A percentile compares a stretch with the other conserved stretches of the same genome.
These are phyloP conservation scores for Patella caerulea DNA, from an alignment of 2,888 invertebrate species.

Conservation along the genomic window DNA sequence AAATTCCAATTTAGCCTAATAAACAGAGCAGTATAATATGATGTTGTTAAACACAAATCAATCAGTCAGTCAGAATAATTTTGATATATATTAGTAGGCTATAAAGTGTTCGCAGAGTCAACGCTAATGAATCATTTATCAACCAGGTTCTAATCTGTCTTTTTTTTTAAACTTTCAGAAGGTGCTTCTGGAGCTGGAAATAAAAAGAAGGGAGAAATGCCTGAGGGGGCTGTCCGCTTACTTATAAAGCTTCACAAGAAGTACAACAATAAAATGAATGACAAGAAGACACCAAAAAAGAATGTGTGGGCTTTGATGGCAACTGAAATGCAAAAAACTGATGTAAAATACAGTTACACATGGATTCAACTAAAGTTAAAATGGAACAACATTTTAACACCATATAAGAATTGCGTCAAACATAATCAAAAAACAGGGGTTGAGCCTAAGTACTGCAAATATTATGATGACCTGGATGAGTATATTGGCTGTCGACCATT, in stretches of 20 bases:
- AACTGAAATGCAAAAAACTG: not conserved
- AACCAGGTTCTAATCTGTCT: no score
- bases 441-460: not conserved
- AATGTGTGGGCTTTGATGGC: not conserved
- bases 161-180: no score
- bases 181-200: no score
- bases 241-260: not conserved
- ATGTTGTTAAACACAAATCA: no score
- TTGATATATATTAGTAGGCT: no score
- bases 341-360: not conserved
- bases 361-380: not conserved
- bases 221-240: not conserved
- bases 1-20: no score
- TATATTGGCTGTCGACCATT: not conserved
- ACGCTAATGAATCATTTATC: no score
- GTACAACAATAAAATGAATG: not conserved
- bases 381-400: not conserved
- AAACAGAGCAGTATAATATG: no score
- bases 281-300: not conserved
- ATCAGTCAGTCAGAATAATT: no score
- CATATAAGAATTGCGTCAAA: not conserved
- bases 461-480: not conserved
- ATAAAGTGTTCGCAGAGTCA: no score
- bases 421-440: not conserved
- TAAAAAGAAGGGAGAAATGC: not conserved